Base-by-base conservation (phyloP, 2,888 invertebrate species). In the Galerucella nymphaeae region DNA sequence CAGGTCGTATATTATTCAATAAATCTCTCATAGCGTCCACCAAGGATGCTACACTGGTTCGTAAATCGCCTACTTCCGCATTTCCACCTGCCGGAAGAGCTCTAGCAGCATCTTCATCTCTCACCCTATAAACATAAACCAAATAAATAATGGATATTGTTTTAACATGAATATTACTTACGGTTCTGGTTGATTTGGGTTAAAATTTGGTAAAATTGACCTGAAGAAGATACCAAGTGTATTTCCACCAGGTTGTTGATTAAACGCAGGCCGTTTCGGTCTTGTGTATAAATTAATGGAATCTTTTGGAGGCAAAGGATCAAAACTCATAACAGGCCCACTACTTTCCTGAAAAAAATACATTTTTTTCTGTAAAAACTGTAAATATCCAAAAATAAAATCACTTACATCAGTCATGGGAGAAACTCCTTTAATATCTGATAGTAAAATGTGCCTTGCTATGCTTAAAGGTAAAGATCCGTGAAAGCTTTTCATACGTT, bases 261-360 rank as follows among this genome's bases (percentile, higher is more conserved):
- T 76, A 55, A 79, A 45, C 41, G 80, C 78, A 11, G 84, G 83
- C 70, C 84, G 83, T 78, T 84, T 83, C 41, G 88, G 87, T 76
- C 90, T 89, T 64, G 90, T 89, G 84, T 95, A 95, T 72, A 92
- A 89, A 81, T 92, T 90, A 41, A 94, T 90, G 0, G 93, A 91
- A 85, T 95, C 93, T 55, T 87, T 80, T 1, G 95, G 95, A 16
- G 95, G 95, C 73, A 95, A 86, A 6, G 95, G 95, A 86, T 95
- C 95, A 82, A 93, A 93, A 75, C 91, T 91, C 82, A 94, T 87
- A 66, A 94, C 89, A n/a, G 91, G 88, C 16, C 88, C 88, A 74
- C 87, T 87, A 57, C 81, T 79, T 67, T 86, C 85, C 87, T 87
- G 71, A 41, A 81, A 82, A 76, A 64, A 66, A 75, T 38, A 50